phyloP scores from a whole-genome alignment of 2,888 invertebrate genomes.

The Yponomeuta malinellus region DNA sequence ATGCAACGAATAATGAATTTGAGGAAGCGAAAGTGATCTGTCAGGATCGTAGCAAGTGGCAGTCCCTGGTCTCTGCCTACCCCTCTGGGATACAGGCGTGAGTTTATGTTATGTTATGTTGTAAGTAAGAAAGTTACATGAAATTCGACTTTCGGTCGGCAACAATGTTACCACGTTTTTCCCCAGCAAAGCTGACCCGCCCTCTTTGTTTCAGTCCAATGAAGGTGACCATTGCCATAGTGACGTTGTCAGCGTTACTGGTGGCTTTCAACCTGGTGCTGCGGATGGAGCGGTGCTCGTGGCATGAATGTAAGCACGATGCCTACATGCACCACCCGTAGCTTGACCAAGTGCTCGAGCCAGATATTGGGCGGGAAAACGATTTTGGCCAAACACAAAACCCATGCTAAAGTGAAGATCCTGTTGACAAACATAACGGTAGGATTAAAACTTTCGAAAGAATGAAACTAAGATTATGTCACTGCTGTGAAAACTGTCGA shows the following conservation, averaged over 20 bases:
- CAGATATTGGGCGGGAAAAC: neutral
- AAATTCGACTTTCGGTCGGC: too few species aligned
- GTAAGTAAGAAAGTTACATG: too few species aligned
- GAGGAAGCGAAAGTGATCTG: too few species aligned
- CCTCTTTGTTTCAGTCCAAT: conserved; percentile 46
- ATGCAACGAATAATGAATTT: too few species aligned
- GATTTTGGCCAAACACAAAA: neutral
- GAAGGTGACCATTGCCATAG: conserved; percentile 62
- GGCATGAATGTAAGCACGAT: conserved; percentile 20
- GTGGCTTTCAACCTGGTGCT: conserved; percentile 50
- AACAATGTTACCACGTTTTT: too few species aligned
- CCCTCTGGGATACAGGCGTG: too few species aligned
- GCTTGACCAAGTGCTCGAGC: neutral
- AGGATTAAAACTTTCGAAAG: neutral
- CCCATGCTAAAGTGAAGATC: neutral
- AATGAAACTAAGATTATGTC: neutral
- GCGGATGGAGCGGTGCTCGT: conserved; percentile 44
- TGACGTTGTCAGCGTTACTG: conserved; percentile 52
- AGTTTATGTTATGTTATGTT: too few species aligned
- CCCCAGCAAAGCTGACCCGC: too few species aligned
- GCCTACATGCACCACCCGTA: neutral
- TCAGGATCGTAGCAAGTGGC: too few species aligned
- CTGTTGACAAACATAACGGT: neutral
- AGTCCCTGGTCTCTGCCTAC: too few species aligned
- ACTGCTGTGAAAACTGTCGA: neutral